These are phyloP conservation scores for Bradypodion pumilum DNA, from an alignment of 2,797 vertebrate species.

Conservation along the genomic window DNA sequence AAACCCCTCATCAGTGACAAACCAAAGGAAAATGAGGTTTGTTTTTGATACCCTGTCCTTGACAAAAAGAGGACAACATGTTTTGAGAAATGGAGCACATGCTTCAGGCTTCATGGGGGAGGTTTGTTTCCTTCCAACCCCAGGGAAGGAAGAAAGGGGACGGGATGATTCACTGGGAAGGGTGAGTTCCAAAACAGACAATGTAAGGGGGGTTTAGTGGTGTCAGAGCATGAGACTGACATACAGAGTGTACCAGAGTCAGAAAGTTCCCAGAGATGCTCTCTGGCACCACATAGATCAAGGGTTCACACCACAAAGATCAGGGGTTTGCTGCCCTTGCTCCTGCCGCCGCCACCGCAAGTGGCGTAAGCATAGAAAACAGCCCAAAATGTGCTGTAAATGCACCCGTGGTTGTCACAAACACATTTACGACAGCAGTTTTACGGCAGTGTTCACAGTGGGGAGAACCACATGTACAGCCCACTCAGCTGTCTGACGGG, in stretches of 20 bases:
- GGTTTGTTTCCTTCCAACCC: too few relatives aligned
- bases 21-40: background rate
- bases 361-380: too few relatives aligned
- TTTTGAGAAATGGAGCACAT: background rate
- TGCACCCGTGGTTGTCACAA: too few relatives aligned
- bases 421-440: too few relatives aligned
- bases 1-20: too few relatives aligned
- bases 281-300: background rate
- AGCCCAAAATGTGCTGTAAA: too few relatives aligned
- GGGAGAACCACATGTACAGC: too few relatives aligned
- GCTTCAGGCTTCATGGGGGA: background rate
- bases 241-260: background rate
- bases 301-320: background rate
- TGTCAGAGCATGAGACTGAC: background rate
- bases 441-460: too few relatives aligned
- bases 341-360: too few relatives aligned
- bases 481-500: too few relatives aligned
- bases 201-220: background rate
- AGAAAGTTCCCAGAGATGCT: background rate
- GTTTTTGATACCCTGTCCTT: background rate
- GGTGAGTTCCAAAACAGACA: background rate
- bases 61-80: background rate
- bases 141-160: background rate
- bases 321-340: too few relatives aligned
- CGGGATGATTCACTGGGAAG: background rate